These are phyloP conservation scores for Megaceryle alcyon DNA, from an alignment of 2,797 vertebrate genomes.

Conservation along the genomic window DNA sequence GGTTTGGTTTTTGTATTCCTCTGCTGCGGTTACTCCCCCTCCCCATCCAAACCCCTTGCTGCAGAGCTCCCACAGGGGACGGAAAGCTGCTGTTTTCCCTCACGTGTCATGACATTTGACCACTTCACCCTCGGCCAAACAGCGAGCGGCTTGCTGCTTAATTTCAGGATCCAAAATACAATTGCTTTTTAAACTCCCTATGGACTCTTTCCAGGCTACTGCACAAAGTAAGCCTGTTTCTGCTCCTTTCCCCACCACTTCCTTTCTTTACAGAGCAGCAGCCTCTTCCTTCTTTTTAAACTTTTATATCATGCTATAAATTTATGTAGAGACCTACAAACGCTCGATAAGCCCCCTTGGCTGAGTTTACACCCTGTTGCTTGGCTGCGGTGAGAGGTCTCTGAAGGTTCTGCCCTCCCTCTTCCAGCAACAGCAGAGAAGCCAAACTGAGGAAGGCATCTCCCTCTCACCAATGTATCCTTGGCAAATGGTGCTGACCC, in stretches of 20 bases:
- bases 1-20: not conserved
- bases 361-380: not conserved
- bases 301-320: conserved; percentile 13
- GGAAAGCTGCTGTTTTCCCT: conserved; percentile 57
- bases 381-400: not conserved
- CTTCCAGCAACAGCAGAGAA: rapidly evolving
- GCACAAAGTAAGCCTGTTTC: conserved; percentile 56
- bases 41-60: not conserved
- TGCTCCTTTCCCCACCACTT: conserved; percentile 44
- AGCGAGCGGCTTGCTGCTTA: not conserved
- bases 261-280: conserved; percentile 5
- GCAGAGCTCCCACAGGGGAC: not conserved
- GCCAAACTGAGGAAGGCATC: not conserved
- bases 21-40: not conserved
- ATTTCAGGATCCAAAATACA: conserved; percentile 65
- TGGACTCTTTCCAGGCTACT: conserved; percentile 62
- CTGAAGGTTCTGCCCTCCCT: not conserved
- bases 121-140: conserved; percentile 54
- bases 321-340: not conserved
- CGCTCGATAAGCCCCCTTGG: not conserved
- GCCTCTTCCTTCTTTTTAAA: conserved; percentile 35
- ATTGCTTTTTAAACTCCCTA: conserved; percentile 65
- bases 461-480: not conserved
- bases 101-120: conserved; percentile 55
- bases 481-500: not conserved